These are phyloP conservation scores for Microcebus griseorufus DNA, from an alignment of 2,113 vertebrate genomes.

Conservation along the genomic window DNA sequence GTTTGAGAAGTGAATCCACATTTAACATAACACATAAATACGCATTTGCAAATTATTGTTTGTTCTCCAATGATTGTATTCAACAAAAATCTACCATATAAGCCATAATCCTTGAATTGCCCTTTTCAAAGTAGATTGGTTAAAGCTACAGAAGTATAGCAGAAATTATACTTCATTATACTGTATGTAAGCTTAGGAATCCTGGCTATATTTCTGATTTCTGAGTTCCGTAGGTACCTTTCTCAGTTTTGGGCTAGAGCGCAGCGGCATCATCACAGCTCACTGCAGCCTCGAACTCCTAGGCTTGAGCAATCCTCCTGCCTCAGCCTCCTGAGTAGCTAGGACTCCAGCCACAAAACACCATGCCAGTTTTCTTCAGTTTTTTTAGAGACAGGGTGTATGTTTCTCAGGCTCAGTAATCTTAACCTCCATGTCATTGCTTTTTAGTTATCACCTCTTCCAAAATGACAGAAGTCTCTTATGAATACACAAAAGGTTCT, in stretches of 20 bases:
- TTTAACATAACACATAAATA: constrained; percentile 1
- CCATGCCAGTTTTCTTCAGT: too few species aligned
- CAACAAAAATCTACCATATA: background rate
- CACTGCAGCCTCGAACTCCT: too few species aligned
- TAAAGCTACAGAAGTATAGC: background rate
- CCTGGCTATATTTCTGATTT: background rate
- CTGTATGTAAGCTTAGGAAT: background rate
- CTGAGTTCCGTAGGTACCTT: background rate
- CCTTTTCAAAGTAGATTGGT: background rate
- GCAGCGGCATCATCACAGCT: too few species aligned
- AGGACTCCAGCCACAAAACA: too few species aligned
- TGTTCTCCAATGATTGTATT: background rate
- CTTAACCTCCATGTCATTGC: background rate
- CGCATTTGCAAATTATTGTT: constrained; percentile 28
- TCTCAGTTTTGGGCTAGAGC: background rate
- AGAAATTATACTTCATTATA: background rate
- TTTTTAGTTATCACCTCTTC: background rate
- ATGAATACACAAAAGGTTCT: background rate
- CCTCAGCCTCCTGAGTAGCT: too few species aligned
- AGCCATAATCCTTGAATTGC: constrained; percentile 26
- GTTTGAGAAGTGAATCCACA: constrained; percentile 26
- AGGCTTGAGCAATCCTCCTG: too few species aligned
- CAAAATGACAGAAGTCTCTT: background rate
- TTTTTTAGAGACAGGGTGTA: too few species aligned
- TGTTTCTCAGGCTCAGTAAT: background rate